A percentile compares a stretch with the other conserved stretches of the same genome.
phyloP scores from a whole-genome alignment of 2,888 invertebrate genomes.

The Hypercompe scribonia region DNA sequence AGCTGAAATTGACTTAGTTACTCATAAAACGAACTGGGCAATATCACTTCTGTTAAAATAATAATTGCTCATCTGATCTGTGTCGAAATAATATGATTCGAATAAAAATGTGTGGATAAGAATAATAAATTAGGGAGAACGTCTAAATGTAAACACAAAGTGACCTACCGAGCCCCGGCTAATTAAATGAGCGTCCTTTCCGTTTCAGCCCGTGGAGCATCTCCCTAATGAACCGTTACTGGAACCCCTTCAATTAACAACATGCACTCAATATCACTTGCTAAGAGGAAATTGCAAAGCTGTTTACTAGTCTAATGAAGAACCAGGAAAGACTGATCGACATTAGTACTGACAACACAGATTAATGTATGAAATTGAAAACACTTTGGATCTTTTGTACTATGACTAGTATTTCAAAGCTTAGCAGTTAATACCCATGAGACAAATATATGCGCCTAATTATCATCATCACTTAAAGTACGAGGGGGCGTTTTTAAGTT shows the following conservation, averaged over 20 bases:
- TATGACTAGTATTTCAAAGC: background rate
- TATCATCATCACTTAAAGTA: background rate
- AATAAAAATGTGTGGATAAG: background rate
- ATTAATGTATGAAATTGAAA: background rate
- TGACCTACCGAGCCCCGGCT: slow-evolving; percentile 49
- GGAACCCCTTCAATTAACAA: slow-evolving; percentile 60
- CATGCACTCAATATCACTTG: slow-evolving; percentile 39
- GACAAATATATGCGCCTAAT: background rate
- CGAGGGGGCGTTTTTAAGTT: no score
- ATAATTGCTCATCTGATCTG: background rate
- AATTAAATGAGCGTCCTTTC: slow-evolving; percentile 60
- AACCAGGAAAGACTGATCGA: background rate
- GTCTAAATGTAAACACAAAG: slow-evolving; percentile 21
- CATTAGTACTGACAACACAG: background rate
- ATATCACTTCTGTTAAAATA: background rate
- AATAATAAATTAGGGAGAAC: background rate
- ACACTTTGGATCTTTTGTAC: background rate
- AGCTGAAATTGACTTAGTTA: background rate
- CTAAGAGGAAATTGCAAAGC: slow-evolving; percentile 18
- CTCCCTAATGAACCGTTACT: slow-evolving; percentile 60
- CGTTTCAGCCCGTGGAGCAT: slow-evolving; percentile 41
- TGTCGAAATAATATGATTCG: background rate
- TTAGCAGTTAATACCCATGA: no score
- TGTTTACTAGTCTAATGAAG: background rate
- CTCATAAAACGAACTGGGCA: background rate